These are phyloP conservation scores for Saccopteryx bilineata DNA, from an alignment of 2,113 vertebrate genomes.

Conservation along the genomic window DNA sequence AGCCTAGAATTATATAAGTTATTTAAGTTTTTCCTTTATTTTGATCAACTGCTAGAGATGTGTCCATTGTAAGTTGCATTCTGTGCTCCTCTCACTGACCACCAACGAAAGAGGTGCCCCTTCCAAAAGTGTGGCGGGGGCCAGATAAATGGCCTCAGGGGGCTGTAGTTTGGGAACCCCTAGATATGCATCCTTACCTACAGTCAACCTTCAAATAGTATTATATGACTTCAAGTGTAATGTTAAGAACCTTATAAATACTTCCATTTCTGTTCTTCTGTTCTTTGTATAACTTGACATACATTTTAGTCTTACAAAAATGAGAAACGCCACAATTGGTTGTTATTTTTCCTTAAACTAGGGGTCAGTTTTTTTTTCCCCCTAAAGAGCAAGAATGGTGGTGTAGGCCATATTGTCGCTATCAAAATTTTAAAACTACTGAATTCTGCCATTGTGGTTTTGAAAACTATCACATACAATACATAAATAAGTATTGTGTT, in stretches of 20 bases:
- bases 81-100: too few species aligned
- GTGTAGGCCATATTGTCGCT: background rate
- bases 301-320: background rate
- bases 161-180: too few species aligned
- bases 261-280: background rate
- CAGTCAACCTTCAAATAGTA: conserved; percentile 1
- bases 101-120: too few species aligned
- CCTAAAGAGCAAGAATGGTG: background rate
- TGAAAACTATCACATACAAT: background rate
- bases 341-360: conserved; percentile 1
- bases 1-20: background rate
- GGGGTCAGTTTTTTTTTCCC: background rate
- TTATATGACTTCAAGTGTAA: background rate
- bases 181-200: background rate
- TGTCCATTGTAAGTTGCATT: background rate
- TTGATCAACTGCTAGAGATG: background rate
- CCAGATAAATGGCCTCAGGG: too few species aligned
- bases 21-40: conserved; percentile 29
- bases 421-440: conserved; percentile 33
- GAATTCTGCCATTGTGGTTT: background rate
- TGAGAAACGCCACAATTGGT: background rate
- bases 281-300: background rate
- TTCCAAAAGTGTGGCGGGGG: too few species aligned
- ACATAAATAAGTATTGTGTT: background rate
- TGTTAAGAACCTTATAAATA: background rate